Evolutionary conservation across 2,888 invertebrate genomes (phyloP).

Genomic region (Nasonovia ribisnigri): DNA sequence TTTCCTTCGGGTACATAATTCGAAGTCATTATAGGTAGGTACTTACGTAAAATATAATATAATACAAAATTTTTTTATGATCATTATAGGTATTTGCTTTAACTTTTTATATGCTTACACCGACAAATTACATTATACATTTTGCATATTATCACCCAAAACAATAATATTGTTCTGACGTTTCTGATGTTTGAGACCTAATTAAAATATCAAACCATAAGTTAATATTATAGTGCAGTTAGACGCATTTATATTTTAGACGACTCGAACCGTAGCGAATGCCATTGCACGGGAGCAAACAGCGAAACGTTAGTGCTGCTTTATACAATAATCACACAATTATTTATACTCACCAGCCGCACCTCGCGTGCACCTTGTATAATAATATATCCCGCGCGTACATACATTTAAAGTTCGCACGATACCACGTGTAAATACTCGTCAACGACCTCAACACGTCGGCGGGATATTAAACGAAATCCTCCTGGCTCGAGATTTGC

Average conservation of each 20-base stretch:
- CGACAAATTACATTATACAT: neutral
- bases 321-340: neutral
- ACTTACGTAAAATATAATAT: neutral
- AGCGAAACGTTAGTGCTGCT: neutral
- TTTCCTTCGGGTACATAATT: neutral
- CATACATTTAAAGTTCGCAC: neutral
- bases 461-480: conserved; percentile 32
- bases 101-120: neutral
- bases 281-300: neutral
- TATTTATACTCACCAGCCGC: neutral
- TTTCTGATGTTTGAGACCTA: neutral
- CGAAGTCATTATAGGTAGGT: neutral
- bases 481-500: neutral
- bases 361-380: neutral
- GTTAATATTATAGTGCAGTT: neutral
- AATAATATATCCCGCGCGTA: neutral
- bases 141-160: neutral
- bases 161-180: neutral
- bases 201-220: neutral
- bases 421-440: neutral
- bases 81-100: neutral
- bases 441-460: conserved; percentile 15
- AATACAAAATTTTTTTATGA: neutral
- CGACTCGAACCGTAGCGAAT: neutral
- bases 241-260: neutral